A percentile compares a stretch with the other conserved stretches of the same genome.
Conservation (phyloP, 1,140 invertebrate genomes). For the Lucilia cuprina region DNA sequence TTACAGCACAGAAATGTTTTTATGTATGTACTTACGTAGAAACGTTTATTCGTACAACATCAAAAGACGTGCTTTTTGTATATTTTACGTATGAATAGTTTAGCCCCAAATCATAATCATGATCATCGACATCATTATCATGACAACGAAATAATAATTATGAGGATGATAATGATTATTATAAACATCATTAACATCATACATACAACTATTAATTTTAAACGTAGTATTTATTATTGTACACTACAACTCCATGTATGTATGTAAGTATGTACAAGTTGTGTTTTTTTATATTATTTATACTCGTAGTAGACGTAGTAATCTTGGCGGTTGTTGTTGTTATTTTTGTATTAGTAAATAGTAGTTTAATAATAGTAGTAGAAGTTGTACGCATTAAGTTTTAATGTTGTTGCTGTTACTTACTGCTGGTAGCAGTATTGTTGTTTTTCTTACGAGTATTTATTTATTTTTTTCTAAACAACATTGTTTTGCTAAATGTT, state of each 20-base stretch:
- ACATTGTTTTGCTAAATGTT: conserved; percentile 34
- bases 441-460: not conserved
- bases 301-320: not conserved
- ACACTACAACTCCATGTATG: too few relatives aligned
- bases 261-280: too few relatives aligned
- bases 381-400: conserved; percentile 30
- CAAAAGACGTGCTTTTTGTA: not conserved
- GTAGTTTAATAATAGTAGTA: conserved; percentile 5
- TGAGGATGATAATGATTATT: too few relatives aligned
- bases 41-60: not conserved
- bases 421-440: not conserved
- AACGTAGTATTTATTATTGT: not conserved
- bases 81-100: not conserved
- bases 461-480: not conserved
- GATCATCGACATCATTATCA: not conserved
- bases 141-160: not conserved
- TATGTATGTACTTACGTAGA: not conserved
- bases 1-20: not conserved
- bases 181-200: not conserved
- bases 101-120: not conserved
- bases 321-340: not conserved
- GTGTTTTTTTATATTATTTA: not conserved
- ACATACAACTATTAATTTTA: not conserved
- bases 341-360: conserved; percentile 5
- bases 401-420: not conserved